Conservation (phyloP, 2,113 vertebrate genomes). For the rat (Rattus norvegicus) region GRCr8 NC_086021.1:147886501-147887000, state of each 20-base stretch:
- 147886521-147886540: background rate
- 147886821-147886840: background rate
- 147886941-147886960: background rate
- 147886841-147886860: background rate
- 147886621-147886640: background rate
- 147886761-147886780: background rate
- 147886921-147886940: background rate
- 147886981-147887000: background rate
- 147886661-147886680: background rate
- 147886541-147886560: background rate
- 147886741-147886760: background rate
- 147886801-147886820: background rate
- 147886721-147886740: background rate
- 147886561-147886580: background rate
- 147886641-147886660: background rate
- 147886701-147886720: background rate
- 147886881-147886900: background rate
- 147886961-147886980: background rate
- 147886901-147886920: background rate
- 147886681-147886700: background rate
- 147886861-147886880: background rate
- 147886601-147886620: background rate
- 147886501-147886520: background rate
- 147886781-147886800: background rate
- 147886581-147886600: background rate